Base-by-base conservation (phyloP, 2,113 vertebrate species). In the Corythaeola cristata region DNA sequence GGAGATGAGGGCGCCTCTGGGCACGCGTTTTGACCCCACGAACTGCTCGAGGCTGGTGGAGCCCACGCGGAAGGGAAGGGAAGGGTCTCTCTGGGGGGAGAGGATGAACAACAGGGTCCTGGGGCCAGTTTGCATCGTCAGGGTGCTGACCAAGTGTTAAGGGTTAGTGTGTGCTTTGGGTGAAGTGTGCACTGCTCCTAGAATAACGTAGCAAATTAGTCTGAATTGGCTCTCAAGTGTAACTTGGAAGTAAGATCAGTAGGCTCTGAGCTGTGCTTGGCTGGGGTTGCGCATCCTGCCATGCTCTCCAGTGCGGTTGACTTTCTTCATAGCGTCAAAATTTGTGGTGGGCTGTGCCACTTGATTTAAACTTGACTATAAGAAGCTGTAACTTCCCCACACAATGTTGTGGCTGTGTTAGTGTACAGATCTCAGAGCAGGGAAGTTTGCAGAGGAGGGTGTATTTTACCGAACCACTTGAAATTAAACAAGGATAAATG, bases 201-300 rank as follows among this genome's bases (percentile, higher is more conserved):
- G 12, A 12, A 2, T 5, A 19, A 3, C 0, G 1, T 11, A 4
- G 8, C 12, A 9, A 17, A 4, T 9, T 1, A 1, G 26, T 15
- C 28, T 13, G 26, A 4, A 0, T 3, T 4, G 9, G 17, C 5
- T 6, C 32, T 64, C 5, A 8, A 0, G 30, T 7, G 32, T 22
- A 16, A 22, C 37, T 15, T 8, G 20, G 6, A 20, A 5, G 3
- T 9, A 3, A 1, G 3, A 0, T 11, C 15, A 1, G 6, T 9
- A 39, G 23, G n/a, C 30, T 20, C 18, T 0, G 52, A 35, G 14
- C 35, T 47, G 1, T 0, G 1, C 19, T 8, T 7, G 72, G 15
- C 35, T 28, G 59, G 23, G 69, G 60, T 27, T 33, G 17, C 20
- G 21, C 28, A 2, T 44, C 26, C 19, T 28, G 45, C 68, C 2